Evolutionary conservation across 2,113 vertebrate genomes (phyloP).

Genomic region (Capra hircus): DNA sequence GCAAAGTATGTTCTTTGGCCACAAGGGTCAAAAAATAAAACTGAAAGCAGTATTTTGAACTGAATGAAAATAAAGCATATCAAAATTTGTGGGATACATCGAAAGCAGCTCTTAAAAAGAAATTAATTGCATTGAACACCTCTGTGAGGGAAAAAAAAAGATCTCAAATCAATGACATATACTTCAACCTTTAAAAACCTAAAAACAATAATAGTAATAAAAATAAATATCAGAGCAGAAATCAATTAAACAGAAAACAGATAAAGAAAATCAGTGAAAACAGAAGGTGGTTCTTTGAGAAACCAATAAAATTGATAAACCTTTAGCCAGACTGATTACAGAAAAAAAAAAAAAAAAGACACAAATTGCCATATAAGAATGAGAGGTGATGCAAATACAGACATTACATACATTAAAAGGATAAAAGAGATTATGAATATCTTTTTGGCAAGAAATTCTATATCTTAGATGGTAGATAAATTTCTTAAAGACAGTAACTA

Average conservation of each 20-base stretch:
- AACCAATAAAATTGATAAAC: background rate
- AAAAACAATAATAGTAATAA: background rate
- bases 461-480: background rate
- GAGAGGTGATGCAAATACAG: background rate
- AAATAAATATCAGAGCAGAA: background rate
- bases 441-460: background rate
- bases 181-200: background rate
- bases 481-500: background rate
- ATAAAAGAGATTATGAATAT: background rate
- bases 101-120: background rate
- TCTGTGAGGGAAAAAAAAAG: background rate
- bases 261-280: background rate
- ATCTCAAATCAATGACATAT: background rate
- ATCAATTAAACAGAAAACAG: background rate
- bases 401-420: background rate
- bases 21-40: background rate
- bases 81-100: background rate
- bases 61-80: background rate
- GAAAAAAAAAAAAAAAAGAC: background rate
- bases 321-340: background rate
- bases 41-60: conserved; percentile 5
- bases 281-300: background rate
- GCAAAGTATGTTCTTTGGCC: background rate
- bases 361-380: background rate
- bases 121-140: background rate